phyloP scores from a whole-genome alignment of 2,113 vertebrate genomes.

The Eulacestoma nigropectus region DNA sequence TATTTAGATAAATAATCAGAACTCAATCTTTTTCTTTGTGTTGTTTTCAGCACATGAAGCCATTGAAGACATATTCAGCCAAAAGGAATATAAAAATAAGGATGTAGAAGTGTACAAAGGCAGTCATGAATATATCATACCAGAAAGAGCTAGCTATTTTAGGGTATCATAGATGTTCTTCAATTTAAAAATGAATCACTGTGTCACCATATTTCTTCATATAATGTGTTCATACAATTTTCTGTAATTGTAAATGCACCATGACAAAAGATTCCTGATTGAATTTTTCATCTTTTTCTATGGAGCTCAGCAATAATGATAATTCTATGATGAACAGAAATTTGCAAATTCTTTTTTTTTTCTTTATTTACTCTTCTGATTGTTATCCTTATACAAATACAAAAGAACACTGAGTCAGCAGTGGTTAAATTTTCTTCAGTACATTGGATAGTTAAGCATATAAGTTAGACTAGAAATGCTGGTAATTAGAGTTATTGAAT shows the following conservation, averaged over 20 bases:
- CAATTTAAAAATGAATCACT: not conserved
- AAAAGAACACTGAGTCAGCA: not conserved
- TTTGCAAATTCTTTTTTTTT: not conserved
- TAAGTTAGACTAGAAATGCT: not conserved
- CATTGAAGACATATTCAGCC: not conserved
- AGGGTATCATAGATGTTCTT: not conserved
- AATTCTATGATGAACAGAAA: not conserved
- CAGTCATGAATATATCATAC: not conserved
- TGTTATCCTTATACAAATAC: not conserved
- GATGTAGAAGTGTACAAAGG: not conserved
- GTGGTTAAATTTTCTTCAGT: not conserved
- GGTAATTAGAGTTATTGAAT: slow-evolving; percentile 6
- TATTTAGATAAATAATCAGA: not conserved
- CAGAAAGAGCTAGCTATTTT: not conserved
- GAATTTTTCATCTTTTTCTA: slow-evolving; percentile 17
- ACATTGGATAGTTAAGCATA: not conserved
- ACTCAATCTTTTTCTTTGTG: not conserved
- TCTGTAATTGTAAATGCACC: slow-evolving; percentile 18
- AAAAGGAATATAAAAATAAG: not conserved
- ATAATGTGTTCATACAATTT: slow-evolving; percentile 3
- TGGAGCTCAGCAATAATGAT: not conserved
- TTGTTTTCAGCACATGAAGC: not conserved
- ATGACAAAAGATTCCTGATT: slow-evolving; percentile 9
- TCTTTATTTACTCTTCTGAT: slow-evolving; percentile 20
- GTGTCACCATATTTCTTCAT: not conserved